Conservation (phyloP, 1,140 invertebrate genomes). For the Zaprionus camerounensis region DNA sequence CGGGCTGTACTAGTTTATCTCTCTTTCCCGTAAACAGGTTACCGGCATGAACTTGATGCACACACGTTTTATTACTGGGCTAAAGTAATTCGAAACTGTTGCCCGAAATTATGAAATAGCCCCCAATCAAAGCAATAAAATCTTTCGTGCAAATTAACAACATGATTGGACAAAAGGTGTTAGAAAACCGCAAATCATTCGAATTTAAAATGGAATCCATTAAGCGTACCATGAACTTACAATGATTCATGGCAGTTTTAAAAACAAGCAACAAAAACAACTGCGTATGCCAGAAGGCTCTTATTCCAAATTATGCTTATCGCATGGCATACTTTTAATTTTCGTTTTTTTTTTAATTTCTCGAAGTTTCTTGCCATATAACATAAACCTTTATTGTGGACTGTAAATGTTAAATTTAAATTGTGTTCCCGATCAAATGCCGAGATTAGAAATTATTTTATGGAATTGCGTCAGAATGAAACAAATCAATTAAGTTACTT, state of each 20-base stretch:
- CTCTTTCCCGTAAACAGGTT: slow-evolving; percentile 34
- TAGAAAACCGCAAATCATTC: slow-evolving; percentile 64
- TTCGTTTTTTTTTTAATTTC: slow-evolving; percentile 20
- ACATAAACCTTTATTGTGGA: slow-evolving; percentile 8
- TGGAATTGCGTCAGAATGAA: not conserved
- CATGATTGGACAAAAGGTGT: slow-evolving; percentile 40
- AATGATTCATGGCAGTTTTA: slow-evolving; percentile 20
- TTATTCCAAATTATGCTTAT: slow-evolving; percentile 36
- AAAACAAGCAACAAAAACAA: not conserved
- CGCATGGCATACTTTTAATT: slow-evolving; percentile 33
- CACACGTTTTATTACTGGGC: not conserved
- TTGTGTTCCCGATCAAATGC: not conserved
- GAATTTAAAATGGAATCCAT: slow-evolving; percentile 61
- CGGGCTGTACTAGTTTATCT: slow-evolving; percentile 1
- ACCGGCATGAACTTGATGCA: slow-evolving; percentile 26
- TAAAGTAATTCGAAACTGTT: slow-evolving; percentile 40
- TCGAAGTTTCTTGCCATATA: slow-evolving; percentile 30
- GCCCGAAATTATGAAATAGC: slow-evolving; percentile 61
- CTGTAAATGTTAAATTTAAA: not conserved
- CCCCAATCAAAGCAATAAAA: slow-evolving; percentile 13
- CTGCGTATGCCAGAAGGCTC: slow-evolving; percentile 13
- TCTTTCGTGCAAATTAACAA: slow-evolving; percentile 7
- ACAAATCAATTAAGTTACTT: not conserved
- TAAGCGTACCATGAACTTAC: slow-evolving; percentile 60
- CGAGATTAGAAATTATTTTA: not conserved